Evolutionary conservation across 2,888 invertebrate species (phyloP), one percentile per base, ranked within the genome.

Genomic region (Corbicula japonica): DNA sequence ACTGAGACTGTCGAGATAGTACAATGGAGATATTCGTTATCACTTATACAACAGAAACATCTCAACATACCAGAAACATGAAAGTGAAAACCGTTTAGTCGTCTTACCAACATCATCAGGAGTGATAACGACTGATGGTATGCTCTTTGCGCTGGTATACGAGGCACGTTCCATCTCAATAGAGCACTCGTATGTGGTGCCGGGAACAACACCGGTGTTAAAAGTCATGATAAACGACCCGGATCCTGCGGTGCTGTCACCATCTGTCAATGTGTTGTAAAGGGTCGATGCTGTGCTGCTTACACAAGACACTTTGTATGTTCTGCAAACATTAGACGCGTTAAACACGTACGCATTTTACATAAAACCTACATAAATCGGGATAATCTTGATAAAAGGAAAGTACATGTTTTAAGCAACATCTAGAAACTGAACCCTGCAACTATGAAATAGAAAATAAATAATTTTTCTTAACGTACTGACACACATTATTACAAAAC

Each of bases 121-220:
- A 0, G 89, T 88, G 3, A 81, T 81, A 10, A 87, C 69, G 34
- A 75, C 80, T 18, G 76, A 78, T 6, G 85, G 84, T 4, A 77
- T 48, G 72, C 87, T 89, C 34, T 71, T 72, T 10, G 86, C 85
- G 54, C 88, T 88, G 18, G 80, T 72, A 26, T 68, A 76, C 2
- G 76, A 80, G 32, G 44, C 60, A 5, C 66, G 44, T 10, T n/a
- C 58, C 61, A 87, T 73, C 41, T 83, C 63, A 8, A 88, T 73
- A 15, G 71, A 62, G 65, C 89, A 89, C 15, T 76, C 78, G 63
- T 89, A 89, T 21, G 84, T 86, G 12, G 84, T 80, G 12, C 85
- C 84, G 10, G 83, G 73, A 30, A 76, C 63, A 5, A 88, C 87
- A 15, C 87, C 88, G 52, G 86, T 81, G n/a, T 35, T 71, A 12